Conservation (phyloP, 2,113 vertebrate species). For the Accipiter cooperii region DNA sequence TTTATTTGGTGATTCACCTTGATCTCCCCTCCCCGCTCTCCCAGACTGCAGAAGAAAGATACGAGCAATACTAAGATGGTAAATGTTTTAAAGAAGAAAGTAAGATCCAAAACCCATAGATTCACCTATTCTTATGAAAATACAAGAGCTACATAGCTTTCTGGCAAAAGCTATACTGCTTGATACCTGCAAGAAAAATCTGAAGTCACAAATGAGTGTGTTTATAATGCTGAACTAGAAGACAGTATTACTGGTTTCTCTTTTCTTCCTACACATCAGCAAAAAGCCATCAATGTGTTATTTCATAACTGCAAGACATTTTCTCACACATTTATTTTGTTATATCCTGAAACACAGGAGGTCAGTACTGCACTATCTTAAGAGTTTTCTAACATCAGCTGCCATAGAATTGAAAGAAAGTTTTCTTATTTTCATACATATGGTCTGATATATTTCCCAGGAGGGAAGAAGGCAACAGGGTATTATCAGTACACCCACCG, state of each 20-base stretch:
- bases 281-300: background rate
- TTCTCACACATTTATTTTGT: background rate
- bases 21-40: background rate
- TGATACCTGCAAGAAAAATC: background rate
- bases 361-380: slow-evolving; percentile 47
- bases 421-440: slow-evolving; percentile 47
- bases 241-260: background rate
- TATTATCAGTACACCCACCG: too few species aligned
- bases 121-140: background rate
- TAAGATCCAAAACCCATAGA: background rate
- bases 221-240: background rate
- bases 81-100: background rate
- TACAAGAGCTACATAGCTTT: background rate
- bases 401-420: background rate
- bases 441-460: slow-evolving; percentile 15
- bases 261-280: background rate
- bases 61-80: background rate
- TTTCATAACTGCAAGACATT: background rate
- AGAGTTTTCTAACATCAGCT: slow-evolving; percentile 6
- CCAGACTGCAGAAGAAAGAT: background rate
- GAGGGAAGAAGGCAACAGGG: slow-evolving; percentile 5
- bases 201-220: background rate
- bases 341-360: slow-evolving; percentile 55
- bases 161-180: background rate
- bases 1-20: background rate